Base-by-base conservation (phyloP, 2,888 invertebrate genomes). In the Eristalis tenax region DNA sequence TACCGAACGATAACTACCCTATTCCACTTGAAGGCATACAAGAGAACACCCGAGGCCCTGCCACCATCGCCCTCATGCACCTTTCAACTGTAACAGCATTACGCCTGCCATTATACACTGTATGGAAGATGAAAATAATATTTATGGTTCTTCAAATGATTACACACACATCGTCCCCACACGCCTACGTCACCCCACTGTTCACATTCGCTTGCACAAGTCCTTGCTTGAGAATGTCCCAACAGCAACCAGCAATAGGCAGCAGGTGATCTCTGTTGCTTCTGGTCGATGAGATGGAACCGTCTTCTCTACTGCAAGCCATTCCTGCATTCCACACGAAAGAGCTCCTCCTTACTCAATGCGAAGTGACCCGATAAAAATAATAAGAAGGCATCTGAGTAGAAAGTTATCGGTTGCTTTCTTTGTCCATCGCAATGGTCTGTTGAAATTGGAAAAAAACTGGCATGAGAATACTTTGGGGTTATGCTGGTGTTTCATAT, bases 121-220 rank as follows among this genome's bases (percentile, higher is more conserved):
- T 65, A 57, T 22, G 32, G 76, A 77, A 81, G 71, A 76, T 81
- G 82, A 82, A 82, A 82, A 86, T 86, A 86, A 86, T 78, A 86
- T 86, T 86, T 86, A 86, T 86, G 82, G 78, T 82, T 70, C 77
- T 82, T 86, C 82, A 82, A 82, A 82, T 86, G 86, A 86, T 86
- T 86, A 86, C 86, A 86, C 86, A 86, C 74, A 81, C 74, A 81
- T 71, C 63, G 63, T 71, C 26, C 43, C 40, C 40, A 57, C 68
- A 79, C 64, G 65, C 71, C 76, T 64, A 56, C 56, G 32, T 18
- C 18, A 28, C 1, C 28, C 15, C 56, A 43, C 13, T 40, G 71
- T 71, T 59, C 73, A 73, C 73, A 69, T 56, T 70, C 50, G 50
- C n/a, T n/a, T 50, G 50, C 50, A 40, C n/a, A n/a, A 35, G 40